A percentile compares a stretch with the other conserved stretches of the same genome.
These are phyloP conservation scores for Progne subis DNA, from an alignment of 2,113 vertebrate genomes.

Conservation along the genomic window DNA sequence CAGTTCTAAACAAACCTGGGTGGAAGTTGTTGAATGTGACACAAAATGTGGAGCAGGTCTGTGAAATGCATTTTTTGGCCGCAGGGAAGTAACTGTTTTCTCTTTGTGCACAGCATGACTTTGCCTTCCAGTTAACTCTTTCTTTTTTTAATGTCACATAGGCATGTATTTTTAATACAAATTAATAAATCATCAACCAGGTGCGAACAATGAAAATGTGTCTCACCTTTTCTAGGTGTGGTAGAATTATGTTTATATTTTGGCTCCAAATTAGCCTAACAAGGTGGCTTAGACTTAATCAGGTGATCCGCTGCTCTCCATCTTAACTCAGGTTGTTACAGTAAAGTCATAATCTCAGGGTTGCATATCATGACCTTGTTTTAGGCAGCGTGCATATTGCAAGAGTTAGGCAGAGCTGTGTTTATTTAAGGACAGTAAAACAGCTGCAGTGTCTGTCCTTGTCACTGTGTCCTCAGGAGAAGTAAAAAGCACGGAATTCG, in stretches of 20 bases:
- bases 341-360: not conserved
- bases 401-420: not conserved
- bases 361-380: not conserved
- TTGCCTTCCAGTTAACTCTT: not conserved
- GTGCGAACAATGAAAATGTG: not conserved
- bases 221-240: not conserved
- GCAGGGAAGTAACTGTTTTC: not conserved
- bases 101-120: not conserved
- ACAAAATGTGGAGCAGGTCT: not conserved
- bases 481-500: not conserved
- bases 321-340: not conserved
- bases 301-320: not conserved
- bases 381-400: not conserved
- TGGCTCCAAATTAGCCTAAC: not conserved
- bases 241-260: not conserved
- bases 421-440: not conserved
- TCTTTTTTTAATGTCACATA: not conserved
- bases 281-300: not conserved
- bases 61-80: not conserved
- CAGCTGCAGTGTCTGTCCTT: conserved; percentile 5
- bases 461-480: not conserved
- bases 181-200: not conserved
- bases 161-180: not conserved
- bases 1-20: not conserved
- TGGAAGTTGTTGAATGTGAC: not conserved